phyloP scores from a whole-genome alignment of 2,113 vertebrate genomes.

The Anthoscopus minutus region DNA sequence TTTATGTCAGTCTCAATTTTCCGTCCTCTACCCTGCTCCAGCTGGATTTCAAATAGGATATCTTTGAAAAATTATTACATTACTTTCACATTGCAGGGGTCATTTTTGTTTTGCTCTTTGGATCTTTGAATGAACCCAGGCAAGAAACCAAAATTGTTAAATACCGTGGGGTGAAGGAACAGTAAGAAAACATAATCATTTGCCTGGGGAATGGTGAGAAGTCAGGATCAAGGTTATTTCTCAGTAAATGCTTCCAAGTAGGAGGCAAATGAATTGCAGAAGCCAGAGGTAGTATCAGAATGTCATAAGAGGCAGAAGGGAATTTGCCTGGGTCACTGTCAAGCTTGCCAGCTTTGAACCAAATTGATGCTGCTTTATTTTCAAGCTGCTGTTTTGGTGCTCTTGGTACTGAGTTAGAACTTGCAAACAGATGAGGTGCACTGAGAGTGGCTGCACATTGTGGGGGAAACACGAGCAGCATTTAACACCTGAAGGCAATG shows the following conservation, averaged over 20 bases:
- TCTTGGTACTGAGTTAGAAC: neutral
- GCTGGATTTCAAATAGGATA: neutral
- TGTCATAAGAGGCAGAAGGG: neutral
- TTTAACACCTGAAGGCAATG: neutral
- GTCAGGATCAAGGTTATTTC: slow-evolving; percentile 27
- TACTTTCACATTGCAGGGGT: neutral
- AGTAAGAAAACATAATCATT: slow-evolving; percentile 2
- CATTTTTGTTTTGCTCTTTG: neutral
- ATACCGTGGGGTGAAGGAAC: neutral
- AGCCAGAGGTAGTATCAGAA: neutral
- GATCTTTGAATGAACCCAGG: neutral
- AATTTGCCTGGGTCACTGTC: neutral
- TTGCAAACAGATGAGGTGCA: neutral
- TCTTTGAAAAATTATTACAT: neutral
- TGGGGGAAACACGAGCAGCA: fast-evolving
- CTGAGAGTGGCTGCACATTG: neutral
- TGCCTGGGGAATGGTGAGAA: neutral
- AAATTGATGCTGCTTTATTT: neutral
- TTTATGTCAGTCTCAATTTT: neutral
- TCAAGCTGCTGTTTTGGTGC: neutral
- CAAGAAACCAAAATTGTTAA: neutral
- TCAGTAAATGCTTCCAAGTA: neutral
- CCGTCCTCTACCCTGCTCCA: neutral
- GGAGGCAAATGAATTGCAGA: neutral
- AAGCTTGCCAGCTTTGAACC: neutral